Conservation (phyloP, 2,113 vertebrate genomes). For the Eonycteris spelaea region DNA sequence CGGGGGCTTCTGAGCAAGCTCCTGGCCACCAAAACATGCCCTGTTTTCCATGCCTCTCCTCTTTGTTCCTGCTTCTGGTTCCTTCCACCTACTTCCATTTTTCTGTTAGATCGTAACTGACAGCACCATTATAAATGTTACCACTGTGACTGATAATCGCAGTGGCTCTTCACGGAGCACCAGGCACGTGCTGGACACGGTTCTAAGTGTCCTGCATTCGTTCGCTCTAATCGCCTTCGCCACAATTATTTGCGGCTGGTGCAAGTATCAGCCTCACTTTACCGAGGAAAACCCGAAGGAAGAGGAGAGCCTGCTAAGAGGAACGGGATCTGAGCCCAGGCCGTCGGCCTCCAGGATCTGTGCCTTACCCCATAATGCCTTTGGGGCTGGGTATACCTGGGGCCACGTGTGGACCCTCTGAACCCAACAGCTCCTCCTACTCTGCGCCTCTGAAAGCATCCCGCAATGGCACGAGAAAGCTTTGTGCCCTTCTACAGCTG, state of each 20-base stretch:
- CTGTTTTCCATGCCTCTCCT: not conserved
- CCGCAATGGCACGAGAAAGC: too few species aligned
- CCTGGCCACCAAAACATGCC: not conserved
- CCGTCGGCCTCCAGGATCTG: not conserved
- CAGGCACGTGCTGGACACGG: accelerated
- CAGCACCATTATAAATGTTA: not conserved
- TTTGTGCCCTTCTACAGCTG: not conserved
- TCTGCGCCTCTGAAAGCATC: not conserved
- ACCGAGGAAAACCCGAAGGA: not conserved
- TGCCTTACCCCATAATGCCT: too few species aligned
- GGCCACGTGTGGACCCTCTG: not conserved
- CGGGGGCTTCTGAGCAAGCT: not conserved
- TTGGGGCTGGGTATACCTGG: not conserved
- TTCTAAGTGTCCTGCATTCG: not conserved
- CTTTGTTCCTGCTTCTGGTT: not conserved
- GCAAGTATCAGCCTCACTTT: not conserved
- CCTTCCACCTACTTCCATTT: not conserved
- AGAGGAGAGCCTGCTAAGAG: not conserved
- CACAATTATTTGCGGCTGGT: not conserved
- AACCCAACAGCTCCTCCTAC: not conserved
- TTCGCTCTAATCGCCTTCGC: not conserved
- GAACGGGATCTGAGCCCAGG: not conserved
- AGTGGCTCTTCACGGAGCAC: accelerated
- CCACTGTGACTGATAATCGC: accelerated
- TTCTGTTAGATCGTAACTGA: not conserved